Base-by-base conservation (phyloP, 1,140 invertebrate species). In the Aporrectodea caliginosa region DNA sequence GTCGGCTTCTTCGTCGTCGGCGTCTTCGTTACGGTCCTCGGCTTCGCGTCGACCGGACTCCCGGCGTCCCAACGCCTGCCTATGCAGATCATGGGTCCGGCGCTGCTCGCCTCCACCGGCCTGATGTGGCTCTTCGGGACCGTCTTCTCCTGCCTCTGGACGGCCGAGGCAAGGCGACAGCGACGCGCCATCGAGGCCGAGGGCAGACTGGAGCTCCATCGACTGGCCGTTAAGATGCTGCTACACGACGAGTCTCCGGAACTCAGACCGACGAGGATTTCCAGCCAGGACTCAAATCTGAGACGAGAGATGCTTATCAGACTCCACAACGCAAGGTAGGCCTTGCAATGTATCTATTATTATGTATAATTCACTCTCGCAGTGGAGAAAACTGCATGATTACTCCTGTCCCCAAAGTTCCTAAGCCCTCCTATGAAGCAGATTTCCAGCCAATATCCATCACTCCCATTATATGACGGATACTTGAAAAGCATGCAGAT, bases 1-100 rank as follows among this genome's bases (percentile, higher is more conserved):
- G 75, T 77, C 35, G 75, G 32, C 43, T 77, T 77, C 75, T 77
- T 77, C 75, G 43, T 77, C 75, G 43, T 77, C 75, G 75, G 75
- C 58, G 75, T 77, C 34, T 35, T 77, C 75, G 27, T 77, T 16
- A 77, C 75, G 22, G 75, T 77, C 2, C 43, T 77, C 58, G 75
- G 75, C 34, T 77, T 77, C 75, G 27, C n/a, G 32, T 69, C 22
- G 32, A 77, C 58, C 75, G 35, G 35, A 6, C 16, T 69, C 30
- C 32, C 16, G 32, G 2, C 22, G 22, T 33, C n/a, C 22, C 73
- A 75, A 16, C 73, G 32, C n/a, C 16, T 77, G 1, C 75, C 75
- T 2, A n/a, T 77, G 58, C 33, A 77, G 75, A 58, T 58, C 43
- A 58, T 58, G 6, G 43, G 43, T 58, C 75, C 75, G 33, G 16